A percentile compares a stretch with the other conserved stretches of the same genome.
Conservation (phyloP, 2,888 invertebrate species). For the Perdita meconis region DNA sequence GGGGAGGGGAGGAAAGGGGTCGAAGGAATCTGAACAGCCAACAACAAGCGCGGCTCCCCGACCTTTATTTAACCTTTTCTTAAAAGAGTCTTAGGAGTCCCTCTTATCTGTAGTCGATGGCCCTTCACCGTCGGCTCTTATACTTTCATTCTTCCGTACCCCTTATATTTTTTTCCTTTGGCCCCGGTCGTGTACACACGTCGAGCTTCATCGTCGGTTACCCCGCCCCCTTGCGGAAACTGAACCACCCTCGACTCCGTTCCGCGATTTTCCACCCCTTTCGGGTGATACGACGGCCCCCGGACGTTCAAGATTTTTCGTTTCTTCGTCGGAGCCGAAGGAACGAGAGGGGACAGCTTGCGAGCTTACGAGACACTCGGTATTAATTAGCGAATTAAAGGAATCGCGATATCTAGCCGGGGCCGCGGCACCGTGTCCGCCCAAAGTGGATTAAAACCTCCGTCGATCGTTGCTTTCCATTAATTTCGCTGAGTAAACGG, state of each 20-base stretch:
- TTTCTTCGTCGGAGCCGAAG: conserved; percentile 66
- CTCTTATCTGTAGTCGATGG: conserved; percentile 77
- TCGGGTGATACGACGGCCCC: conserved; percentile 39
- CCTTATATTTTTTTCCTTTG: conserved; percentile 68
- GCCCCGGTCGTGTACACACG: conserved; percentile 74
- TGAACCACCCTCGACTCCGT: conserved; percentile 48
- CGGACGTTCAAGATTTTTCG: conserved; percentile 70
- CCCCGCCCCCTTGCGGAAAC: conserved; percentile 34
- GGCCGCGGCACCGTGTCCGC: conserved; percentile 28
- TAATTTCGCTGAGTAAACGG: conserved; percentile 67
- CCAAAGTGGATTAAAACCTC: conserved; percentile 69
- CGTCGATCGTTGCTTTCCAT: conserved; percentile 67
- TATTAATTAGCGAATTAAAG: conserved; percentile 83
- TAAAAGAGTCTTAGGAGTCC: conserved; percentile 78
- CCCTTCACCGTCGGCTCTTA: conserved; percentile 73
- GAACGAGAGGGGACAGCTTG: conserved; percentile 6
- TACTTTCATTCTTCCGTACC: conserved; percentile 72
- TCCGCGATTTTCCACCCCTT: conserved; percentile 53
- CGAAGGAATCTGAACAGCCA: conserved; percentile 84
- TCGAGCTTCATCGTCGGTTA: conserved; percentile 68
- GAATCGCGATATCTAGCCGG: conserved; percentile 63
- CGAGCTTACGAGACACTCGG: conserved; percentile 50
- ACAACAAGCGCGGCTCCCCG: conserved; percentile 78
- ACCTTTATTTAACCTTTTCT: conserved; percentile 82
- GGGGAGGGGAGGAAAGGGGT: conserved; percentile 66